A percentile compares a stretch with the other conserved stretches of the same genome.
phyloP scores from a whole-genome alignment of 2,888 invertebrate genomes.

The Sphaeridia pumilis region DNA sequence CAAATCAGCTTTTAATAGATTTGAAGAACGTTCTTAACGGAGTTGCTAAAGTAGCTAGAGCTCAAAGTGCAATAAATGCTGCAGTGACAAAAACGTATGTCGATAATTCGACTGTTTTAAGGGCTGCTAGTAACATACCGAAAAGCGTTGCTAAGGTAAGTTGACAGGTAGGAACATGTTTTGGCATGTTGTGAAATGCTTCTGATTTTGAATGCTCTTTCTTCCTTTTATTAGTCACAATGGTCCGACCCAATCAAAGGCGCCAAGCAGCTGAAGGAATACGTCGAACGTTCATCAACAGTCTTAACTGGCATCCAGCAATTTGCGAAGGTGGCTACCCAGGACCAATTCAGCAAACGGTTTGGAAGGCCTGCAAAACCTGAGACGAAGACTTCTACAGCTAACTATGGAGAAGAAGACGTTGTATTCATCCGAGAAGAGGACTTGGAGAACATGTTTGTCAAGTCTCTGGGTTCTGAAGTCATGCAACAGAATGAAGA shows the following conservation, averaged over 20 bases:
- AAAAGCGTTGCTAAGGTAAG: constrained; percentile 11
- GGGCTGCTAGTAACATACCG: constrained; percentile 12
- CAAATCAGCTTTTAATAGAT: constrained; percentile 27
- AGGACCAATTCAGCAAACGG: constrained; percentile 6
- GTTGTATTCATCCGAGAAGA: constrained; percentile 30
- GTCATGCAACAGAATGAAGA: constrained; percentile 29
- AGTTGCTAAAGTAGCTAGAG: constrained; percentile 23
- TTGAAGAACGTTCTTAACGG: constrained; percentile 28
- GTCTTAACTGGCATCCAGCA: constrained; percentile 59
- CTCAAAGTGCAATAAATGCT: constrained; percentile 19
- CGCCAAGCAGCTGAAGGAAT: constrained; percentile 21
- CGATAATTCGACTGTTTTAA: constrained; percentile 27
- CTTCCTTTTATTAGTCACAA: not conserved
- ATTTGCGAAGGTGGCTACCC: constrained; percentile 41
- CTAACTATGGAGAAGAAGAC: constrained; percentile 16
- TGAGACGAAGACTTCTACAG: not conserved
- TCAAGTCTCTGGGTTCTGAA: constrained; percentile 32
- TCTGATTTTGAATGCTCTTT: not conserved
- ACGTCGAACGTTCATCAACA: constrained; percentile 52
- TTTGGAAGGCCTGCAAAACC: not conserved
- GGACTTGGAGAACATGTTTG: constrained; percentile 30
- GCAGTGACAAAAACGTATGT: constrained; percentile 23
- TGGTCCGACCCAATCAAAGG: constrained; percentile 16
- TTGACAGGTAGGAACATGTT: no score
- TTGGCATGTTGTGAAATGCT: no score